Conservation (phyloP, 2,797 vertebrate species). For the Chiloscyllium punctatum region DNA sequence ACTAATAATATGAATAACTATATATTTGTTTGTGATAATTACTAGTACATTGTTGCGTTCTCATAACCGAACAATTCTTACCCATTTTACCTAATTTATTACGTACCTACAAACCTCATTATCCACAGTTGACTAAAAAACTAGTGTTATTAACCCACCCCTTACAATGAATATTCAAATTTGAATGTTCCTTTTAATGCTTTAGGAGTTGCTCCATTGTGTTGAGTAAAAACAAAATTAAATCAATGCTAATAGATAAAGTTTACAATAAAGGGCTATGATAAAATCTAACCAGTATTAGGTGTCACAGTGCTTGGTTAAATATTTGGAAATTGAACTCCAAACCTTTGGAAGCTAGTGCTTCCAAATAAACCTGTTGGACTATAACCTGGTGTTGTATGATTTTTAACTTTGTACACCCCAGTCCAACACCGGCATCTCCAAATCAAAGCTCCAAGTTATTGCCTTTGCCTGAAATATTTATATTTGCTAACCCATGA, state of each 20-base stretch:
- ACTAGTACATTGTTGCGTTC: neutral
- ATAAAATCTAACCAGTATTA: neutral
- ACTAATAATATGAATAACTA: too few relatives aligned
- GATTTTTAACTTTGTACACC: too few relatives aligned
- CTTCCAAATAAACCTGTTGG: too few relatives aligned
- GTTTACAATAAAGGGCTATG: neutral
- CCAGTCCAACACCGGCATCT: too few relatives aligned
- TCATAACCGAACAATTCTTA: neutral
- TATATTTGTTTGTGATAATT: neutral
- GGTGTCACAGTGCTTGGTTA: neutral
- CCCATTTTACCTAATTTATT: neutral
- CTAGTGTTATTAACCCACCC: neutral
- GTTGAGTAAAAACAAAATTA: neutral
- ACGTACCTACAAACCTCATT: neutral
- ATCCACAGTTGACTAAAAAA: neutral
- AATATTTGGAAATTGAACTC: neutral
- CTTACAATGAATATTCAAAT: neutral
- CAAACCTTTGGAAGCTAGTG: too few relatives aligned
- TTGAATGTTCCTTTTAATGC: neutral
- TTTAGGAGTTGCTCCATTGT: neutral
- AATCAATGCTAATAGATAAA: neutral
- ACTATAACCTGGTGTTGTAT: too few relatives aligned
- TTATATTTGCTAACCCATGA: neutral
- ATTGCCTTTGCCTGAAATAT: neutral
- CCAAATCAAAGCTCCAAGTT: too few relatives aligned